A percentile compares a stretch with the other conserved stretches of the same genome.
phyloP scores from a whole-genome alignment of 2,888 invertebrate species.

The Agriopis aurantiaria region DNA sequence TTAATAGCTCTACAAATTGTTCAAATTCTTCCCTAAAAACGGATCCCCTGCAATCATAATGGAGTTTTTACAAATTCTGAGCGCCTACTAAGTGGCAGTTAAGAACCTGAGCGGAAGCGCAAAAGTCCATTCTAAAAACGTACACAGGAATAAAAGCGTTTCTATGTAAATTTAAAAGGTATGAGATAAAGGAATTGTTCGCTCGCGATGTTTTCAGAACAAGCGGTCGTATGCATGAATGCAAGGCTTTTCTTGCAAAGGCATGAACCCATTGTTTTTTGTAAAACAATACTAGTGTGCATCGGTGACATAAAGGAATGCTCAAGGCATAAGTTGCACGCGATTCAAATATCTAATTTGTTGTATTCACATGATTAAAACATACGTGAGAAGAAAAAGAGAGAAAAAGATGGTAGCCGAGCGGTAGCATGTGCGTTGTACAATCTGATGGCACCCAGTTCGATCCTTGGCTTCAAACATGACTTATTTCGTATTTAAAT shows the following conservation, averaged over 20 bases:
- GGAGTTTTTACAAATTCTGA: conserved; percentile 32
- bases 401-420: no score
- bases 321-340: no score
- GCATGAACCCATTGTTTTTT: background rate
- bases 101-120: conserved; percentile 20
- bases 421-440: no score
- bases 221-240: conserved; percentile 26
- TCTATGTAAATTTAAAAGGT: conserved; percentile 35
- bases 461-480: no score
- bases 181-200: conserved; percentile 29
- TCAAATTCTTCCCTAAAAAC: conserved; percentile 12
- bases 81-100: conserved; percentile 27
- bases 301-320: background rate
- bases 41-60: conserved; percentile 18
- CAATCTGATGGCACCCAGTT: no score
- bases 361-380: no score
- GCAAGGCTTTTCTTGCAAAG: conserved; percentile 22
- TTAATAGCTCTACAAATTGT: conserved; percentile 22
- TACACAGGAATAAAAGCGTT: conserved; percentile 30
- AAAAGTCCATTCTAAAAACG: conserved; percentile 26
- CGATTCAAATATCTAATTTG: no score
- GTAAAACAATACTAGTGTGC: background rate
- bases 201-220: conserved; percentile 16
- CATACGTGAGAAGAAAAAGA: no score
- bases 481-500: no score